phyloP scores from a whole-genome alignment of 2,113 vertebrate species.

The Ranitomeya imitator region DNA sequence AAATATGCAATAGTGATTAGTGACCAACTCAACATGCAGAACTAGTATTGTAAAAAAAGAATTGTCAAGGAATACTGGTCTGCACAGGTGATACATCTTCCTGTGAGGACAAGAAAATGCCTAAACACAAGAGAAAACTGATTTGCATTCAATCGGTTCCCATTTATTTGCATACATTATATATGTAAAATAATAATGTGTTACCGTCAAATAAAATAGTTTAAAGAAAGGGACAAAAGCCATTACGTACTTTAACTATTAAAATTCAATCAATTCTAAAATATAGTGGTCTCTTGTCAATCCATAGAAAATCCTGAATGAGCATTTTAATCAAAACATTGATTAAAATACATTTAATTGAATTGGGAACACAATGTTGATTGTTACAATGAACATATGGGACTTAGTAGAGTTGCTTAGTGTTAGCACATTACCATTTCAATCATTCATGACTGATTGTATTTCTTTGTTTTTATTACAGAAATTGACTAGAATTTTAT shows the following conservation, averaged over 20 bases:
- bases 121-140: too few species aligned
- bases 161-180: background rate
- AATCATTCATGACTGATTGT: constrained; percentile 21
- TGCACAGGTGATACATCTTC: too few species aligned
- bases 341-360: constrained; percentile 38
- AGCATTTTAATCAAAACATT: constrained; percentile 37
- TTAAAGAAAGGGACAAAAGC: background rate
- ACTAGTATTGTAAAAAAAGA: too few species aligned
- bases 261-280: constrained; percentile 20
- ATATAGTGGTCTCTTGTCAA: background rate
- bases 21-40: too few species aligned
- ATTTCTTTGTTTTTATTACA: constrained; percentile 20
- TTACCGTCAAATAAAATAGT: background rate
- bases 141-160: background rate
- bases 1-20: too few species aligned
- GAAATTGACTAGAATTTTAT: background rate
- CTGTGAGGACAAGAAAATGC: too few species aligned
- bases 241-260: background rate
- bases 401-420: constrained; percentile 22
- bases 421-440: constrained; percentile 29
- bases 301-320: constrained; percentile 22
- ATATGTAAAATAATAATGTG: background rate
- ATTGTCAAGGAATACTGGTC: too few species aligned
- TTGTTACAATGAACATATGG: constrained; percentile 13
- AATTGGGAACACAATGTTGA: constrained; percentile 8